These are phyloP conservation scores for Gibbula magus DNA, from an alignment of 2,888 invertebrate genomes.

Conservation along the genomic window DNA sequence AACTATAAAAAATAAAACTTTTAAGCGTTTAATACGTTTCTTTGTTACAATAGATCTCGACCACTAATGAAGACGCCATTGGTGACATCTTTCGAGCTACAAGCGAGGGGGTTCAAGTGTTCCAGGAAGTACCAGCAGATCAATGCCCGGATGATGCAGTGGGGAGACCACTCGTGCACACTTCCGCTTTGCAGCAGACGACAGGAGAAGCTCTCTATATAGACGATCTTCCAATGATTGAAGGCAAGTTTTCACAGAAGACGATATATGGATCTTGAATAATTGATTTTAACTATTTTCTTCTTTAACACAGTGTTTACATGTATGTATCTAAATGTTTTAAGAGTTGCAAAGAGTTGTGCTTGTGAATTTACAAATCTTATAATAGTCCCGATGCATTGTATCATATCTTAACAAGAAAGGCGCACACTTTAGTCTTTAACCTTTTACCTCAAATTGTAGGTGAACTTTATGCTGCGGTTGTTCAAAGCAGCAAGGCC, in stretches of 20 bases:
- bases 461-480: constrained; percentile 86
- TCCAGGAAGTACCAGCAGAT: neutral
- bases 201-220: constrained; percentile 93
- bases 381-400: no score
- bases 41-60: neutral
- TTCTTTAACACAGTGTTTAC: no score
- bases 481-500: constrained; percentile 87
- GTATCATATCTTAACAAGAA: no score
- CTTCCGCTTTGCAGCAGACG: constrained; percentile 90
- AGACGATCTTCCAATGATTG: constrained; percentile 87
- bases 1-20: no score
- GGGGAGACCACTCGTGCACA: constrained; percentile 87
- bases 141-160: constrained; percentile 81
- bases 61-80: neutral
- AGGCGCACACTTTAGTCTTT: no score
- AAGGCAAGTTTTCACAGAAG: constrained; percentile 40
- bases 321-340: no score
- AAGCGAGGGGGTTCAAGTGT: constrained; percentile 3
- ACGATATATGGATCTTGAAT: neutral
- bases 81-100: neutral
- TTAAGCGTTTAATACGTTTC: no score
- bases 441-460: neutral
- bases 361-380: no score
- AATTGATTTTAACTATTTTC: no score
- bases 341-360: no score